These are phyloP conservation scores for Nasonia oneida DNA, from an alignment of 2,888 invertebrate species.

Conservation along the genomic window DNA sequence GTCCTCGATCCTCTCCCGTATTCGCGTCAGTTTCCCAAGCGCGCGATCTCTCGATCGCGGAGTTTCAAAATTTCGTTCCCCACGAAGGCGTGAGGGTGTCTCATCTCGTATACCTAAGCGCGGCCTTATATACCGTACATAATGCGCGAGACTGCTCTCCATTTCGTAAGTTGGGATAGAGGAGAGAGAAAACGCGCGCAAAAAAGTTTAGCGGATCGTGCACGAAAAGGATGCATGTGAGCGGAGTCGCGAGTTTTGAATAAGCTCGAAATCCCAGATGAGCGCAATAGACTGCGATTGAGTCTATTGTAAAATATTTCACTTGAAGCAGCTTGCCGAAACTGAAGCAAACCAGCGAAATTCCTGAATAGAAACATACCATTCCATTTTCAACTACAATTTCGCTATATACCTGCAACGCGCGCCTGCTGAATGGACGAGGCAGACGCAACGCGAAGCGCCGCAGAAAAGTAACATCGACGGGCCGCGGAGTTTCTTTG, in stretches of 20 bases:
- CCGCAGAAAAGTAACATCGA: constrained; percentile 36
- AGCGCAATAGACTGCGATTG: too few relatives aligned
- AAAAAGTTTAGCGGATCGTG: neutral
- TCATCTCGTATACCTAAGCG: neutral
- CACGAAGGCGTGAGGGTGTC: neutral
- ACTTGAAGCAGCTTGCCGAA: too few relatives aligned
- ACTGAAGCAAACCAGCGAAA: too few relatives aligned
- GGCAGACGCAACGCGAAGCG: neutral
- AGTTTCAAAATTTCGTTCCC: constrained; percentile 47
- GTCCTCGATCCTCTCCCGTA: constrained; percentile 1
- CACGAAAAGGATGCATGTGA: neutral
- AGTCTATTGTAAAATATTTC: too few relatives aligned
- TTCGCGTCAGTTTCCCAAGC: constrained; percentile 34
- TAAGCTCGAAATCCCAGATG: too few relatives aligned
- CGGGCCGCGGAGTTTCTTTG: constrained; percentile 59
- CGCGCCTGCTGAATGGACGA: neutral
- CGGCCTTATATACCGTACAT: neutral
- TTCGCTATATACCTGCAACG: neutral
- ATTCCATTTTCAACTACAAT: neutral
- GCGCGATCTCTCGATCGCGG: constrained; percentile 30
- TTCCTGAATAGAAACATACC: too few relatives aligned
- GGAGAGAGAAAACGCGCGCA: neutral
- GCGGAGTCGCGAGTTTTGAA: too few relatives aligned
- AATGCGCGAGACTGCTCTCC: neutral
- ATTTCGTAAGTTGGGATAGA: constrained; percentile 4